Percentiles rank a stretch among this genome's conserved stretches.
Conservation (phyloP, 2,888 invertebrate species). For the Byasa hedistus region DNA sequence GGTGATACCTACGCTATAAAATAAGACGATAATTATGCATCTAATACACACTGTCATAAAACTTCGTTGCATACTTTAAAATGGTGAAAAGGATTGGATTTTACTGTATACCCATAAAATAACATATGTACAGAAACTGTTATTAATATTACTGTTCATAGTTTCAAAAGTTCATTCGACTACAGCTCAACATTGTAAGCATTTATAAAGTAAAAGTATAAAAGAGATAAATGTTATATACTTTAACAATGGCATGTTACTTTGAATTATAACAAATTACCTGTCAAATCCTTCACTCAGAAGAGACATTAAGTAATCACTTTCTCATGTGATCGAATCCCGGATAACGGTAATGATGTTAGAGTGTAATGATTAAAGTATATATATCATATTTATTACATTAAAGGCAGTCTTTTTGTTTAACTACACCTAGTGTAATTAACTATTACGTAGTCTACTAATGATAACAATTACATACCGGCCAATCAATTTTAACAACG, state of each 20-base stretch:
- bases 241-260: not conserved
- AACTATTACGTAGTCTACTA: not conserved
- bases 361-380: not conserved
- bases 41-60: not conserved
- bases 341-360: not conserved
- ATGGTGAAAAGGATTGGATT: not conserved
- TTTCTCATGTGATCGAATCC: not conserved
- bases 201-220: not conserved
- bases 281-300: not conserved
- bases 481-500: not conserved
- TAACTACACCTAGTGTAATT: not conserved
- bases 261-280: not conserved
- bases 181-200: too few relatives aligned
- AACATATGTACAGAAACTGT: not conserved
- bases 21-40: not conserved
- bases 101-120: not conserved
- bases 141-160: not conserved
- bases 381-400: not conserved
- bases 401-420: not conserved
- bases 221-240: not conserved
- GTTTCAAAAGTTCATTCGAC: too few relatives aligned
- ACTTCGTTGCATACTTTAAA: not conserved
- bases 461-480: not conserved
- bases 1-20: not conserved
- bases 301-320: not conserved